These are phyloP conservation scores for Zygogramma bicolorata DNA, from an alignment of 2,888 invertebrate genomes.

Conservation along the genomic window DNA sequence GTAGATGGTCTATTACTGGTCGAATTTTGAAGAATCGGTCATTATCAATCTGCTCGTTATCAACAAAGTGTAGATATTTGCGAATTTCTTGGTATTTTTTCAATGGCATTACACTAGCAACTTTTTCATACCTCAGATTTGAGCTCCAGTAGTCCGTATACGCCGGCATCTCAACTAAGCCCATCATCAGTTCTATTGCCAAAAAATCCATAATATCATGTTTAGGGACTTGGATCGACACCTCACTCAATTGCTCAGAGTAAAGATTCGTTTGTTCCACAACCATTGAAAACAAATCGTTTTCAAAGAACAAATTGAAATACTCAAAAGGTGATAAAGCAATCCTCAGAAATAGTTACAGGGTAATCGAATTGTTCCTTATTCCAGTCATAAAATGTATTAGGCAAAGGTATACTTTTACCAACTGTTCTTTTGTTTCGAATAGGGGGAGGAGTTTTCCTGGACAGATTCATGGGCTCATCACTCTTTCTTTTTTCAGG, in stretches of 20 bases:
- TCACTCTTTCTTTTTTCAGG: background rate
- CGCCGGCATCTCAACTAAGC: no score
- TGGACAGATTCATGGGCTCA: background rate
- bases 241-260: background rate
- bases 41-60: constrained; percentile 28
- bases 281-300: background rate
- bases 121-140: background rate
- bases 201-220: background rate
- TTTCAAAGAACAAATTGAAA: background rate
- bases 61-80: constrained; percentile 39
- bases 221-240: background rate
- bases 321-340: background rate
- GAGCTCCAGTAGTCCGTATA: no score
- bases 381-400: no score
- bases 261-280: background rate
- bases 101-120: background rate
- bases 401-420: no score
- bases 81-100: constrained; percentile 25
- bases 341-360: background rate
- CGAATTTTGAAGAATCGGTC: constrained; percentile 36
- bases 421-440: no score
- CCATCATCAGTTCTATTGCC: no score
- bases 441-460: background rate
- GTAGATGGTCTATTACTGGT: constrained; percentile 32
- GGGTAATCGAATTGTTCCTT: background rate